Base-by-base conservation (phyloP, 2,888 invertebrate species). In the Esperia sulphurella region DNA sequence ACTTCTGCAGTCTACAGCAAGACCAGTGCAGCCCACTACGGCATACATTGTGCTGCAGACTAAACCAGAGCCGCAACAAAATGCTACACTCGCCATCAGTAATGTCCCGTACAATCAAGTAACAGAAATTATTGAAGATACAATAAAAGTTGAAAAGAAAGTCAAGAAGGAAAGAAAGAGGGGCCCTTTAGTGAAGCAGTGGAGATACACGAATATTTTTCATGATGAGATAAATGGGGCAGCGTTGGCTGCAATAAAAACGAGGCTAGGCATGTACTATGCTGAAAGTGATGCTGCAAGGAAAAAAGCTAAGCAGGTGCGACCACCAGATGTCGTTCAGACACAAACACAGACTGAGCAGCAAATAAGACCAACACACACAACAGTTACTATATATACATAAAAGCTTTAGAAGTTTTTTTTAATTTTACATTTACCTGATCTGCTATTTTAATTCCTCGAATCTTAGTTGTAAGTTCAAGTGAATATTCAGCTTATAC, bases 191-290 rank as follows among this genome's bases (percentile, higher is more conserved):
- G 90, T 91, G 0, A 91, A 91, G 59, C 91, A 91, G 53, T 91
- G 91, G 91, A 76, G 91, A 53, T 91, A 91, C 57, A 90, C 90
- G 13, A 91, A 90, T 61, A 87, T 91, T 59, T 91, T 91, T 56
- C 91, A 91, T 71, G 91, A 91, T 65, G 90, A 90, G 63, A 90
- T 90, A 3, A 90, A 90, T 71, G 90, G 90, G 37, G 87, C 89
- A 37, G 89, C 90, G 33, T 65, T 90, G 37, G 83, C 87, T 37
- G 90, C 90, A 12, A 90, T 90, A n/a, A 90, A 90, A 60, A 90
- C 90, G 4, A 79, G 90, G 49, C 71, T 90, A 29, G 86, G 83
- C 3, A 88, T 90, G 86, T 90, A 90, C 54, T 90, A 90, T 68
- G 86, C 89, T 29, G 90, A 90, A 57, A 87, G 82, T 77, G 88